phyloP scores from a whole-genome alignment of 92 coral and sea anemone species.

The Virgularia gustaviana region DNA sequence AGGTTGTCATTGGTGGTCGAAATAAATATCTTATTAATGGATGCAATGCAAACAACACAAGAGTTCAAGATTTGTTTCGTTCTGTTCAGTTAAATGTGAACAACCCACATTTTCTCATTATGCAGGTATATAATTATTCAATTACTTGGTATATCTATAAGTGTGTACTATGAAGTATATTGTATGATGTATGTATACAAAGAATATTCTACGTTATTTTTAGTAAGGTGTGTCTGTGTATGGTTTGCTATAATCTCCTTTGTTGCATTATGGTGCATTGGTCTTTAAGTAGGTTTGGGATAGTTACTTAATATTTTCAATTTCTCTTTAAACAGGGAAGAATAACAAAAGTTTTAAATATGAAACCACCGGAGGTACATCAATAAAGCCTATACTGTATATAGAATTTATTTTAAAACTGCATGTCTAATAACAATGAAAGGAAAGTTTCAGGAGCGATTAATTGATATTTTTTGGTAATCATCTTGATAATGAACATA shows the following conservation, averaged over 20 bases:
- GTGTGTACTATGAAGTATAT: not conserved
- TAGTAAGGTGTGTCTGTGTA: too few species aligned
- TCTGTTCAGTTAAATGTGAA: slow-evolving; percentile 97
- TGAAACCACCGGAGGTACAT: slow-evolving; percentile 97
- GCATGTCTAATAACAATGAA: too few species aligned
- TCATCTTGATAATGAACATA: not conserved
- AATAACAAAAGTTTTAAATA: slow-evolving; percentile 89
- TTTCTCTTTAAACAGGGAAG: slow-evolving; percentile 63
- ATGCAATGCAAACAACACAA: slow-evolving; percentile 96
- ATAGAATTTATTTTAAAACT: not conserved
- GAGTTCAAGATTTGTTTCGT: slow-evolving; percentile 95
- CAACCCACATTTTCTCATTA: slow-evolving; percentile 96
- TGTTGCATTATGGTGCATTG: too few species aligned
- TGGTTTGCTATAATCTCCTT: too few species aligned
- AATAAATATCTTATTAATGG: slow-evolving; percentile 98
- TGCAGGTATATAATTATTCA: slow-evolving; percentile 65
- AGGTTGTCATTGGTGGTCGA: slow-evolving; percentile 99
- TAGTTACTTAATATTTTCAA: not conserved
- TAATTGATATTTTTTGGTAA: not conserved
- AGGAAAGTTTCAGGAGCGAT: too few species aligned
- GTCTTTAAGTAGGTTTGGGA: not conserved
- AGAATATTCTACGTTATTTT: too few species aligned
- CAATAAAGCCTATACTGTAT: not conserved
- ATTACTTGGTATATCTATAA: not conserved
- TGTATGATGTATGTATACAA: too few species aligned